Conservation (phyloP, 2,888 invertebrate species). For the Dryomyza anilis region DNA sequence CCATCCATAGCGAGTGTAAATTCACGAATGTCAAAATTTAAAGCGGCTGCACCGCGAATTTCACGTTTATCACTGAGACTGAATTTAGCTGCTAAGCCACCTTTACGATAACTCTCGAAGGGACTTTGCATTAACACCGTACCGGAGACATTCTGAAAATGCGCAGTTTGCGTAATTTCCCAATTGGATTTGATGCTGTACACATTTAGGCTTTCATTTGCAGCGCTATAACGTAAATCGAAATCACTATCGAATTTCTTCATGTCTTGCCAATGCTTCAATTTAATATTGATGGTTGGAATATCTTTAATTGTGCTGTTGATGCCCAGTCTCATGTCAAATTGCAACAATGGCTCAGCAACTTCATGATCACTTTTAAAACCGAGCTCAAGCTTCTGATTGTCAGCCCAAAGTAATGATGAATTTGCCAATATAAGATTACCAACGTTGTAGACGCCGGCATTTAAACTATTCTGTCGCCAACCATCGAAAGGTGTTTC, state of each 20-base stretch:
- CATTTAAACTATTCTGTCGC: constrained; percentile 64
- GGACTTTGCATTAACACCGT: constrained; percentile 71
- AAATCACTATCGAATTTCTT: constrained; percentile 64
- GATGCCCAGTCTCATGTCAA: constrained; percentile 64
- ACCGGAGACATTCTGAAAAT: constrained; percentile 66
- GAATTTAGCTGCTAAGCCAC: constrained; percentile 71
- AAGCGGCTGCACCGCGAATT: constrained; percentile 71
- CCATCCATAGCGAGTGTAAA: constrained; percentile 72
- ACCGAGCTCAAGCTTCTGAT: constrained; percentile 66
- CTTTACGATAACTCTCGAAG: constrained; percentile 72
- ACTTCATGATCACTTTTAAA: constrained; percentile 64
- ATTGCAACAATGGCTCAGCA: constrained; percentile 57
- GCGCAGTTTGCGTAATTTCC: constrained; percentile 66
- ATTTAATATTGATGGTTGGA: constrained; percentile 64
- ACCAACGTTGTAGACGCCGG: constrained; percentile 62
- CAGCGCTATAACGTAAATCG: constrained; percentile 62
- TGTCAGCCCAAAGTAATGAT: constrained; percentile 67
- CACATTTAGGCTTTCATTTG: constrained; percentile 61
- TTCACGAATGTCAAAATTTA: constrained; percentile 74
- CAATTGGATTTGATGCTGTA: constrained; percentile 75
- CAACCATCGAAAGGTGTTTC: constrained; percentile 67
- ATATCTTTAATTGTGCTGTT: constrained; percentile 67
- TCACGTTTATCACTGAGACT: constrained; percentile 69
- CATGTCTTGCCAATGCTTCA: constrained; percentile 65
- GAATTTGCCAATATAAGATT: constrained; percentile 65